A percentile compares a stretch with the other conserved stretches of the same genome.
Evolutionary conservation across 2,888 invertebrate genomes (phyloP).

Genomic region (Mythimna lalbum): DNA sequence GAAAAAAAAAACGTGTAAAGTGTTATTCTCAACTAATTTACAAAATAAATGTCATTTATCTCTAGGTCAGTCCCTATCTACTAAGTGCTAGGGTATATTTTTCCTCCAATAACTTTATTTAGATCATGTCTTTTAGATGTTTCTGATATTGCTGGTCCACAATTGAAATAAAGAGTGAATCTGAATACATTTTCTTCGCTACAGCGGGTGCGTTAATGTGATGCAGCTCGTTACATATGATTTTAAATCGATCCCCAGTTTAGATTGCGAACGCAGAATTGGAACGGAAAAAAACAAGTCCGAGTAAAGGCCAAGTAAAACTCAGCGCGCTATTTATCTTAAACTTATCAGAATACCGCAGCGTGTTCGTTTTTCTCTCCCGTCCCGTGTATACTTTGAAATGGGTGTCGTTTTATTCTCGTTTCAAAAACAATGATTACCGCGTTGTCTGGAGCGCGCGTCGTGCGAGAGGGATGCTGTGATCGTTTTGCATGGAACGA

Average conservation of each 20-base stretch:
- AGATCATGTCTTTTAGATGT: conserved; percentile 7
- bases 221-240: conserved; percentile 75
- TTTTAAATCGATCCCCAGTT: conserved; percentile 77
- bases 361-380: conserved; percentile 83
- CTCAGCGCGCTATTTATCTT: conserved; percentile 88
- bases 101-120: background rate
- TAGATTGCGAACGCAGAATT: conserved; percentile 77
- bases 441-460: conserved; percentile 80
- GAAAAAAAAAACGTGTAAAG: no score
- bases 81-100: background rate
- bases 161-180: conserved; percentile 35
- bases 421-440: conserved; percentile 88
- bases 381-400: conserved; percentile 83
- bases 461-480: conserved; percentile 85
- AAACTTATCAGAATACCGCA: conserved; percentile 87
- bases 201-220: conserved; percentile 64
- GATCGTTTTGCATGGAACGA: conserved; percentile 88
- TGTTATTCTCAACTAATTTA: no score
- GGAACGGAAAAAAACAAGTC: conserved; percentile 74
- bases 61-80: background rate
- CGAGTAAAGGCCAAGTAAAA: conserved; percentile 82
- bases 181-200: conserved; percentile 36
- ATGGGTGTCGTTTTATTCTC: conserved; percentile 82
- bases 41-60: no score
- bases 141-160: background rate